These are phyloP conservation scores for Apoda limacodes DNA, from an alignment of 2,888 invertebrate species.

Conservation along the genomic window DNA sequence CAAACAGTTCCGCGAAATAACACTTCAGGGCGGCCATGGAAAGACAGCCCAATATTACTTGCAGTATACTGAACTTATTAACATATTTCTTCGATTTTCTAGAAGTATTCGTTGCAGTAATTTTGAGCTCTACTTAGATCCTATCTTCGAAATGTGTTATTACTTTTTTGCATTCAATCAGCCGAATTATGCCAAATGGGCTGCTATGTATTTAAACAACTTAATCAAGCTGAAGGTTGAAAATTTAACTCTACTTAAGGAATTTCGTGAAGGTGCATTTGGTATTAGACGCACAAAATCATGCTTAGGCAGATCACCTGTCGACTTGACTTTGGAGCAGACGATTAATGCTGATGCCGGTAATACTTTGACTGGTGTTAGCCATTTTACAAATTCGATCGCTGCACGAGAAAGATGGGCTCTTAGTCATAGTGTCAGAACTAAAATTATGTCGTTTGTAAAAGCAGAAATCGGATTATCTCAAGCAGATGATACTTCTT, in stretches of 20 bases:
- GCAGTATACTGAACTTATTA: slow-evolving; percentile 13
- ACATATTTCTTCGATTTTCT: slow-evolving; percentile 13
- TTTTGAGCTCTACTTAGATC: slow-evolving; percentile 20
- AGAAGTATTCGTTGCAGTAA: slow-evolving; percentile 20
- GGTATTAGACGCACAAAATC: slow-evolving; percentile 4
- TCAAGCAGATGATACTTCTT: slow-evolving; percentile 22
- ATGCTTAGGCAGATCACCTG: slow-evolving; percentile 5
- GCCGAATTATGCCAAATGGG: slow-evolving; percentile 9
- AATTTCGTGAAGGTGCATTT: slow-evolving; percentile 5
- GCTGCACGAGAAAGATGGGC: slow-evolving; percentile 27
- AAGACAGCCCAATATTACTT: slow-evolving; percentile 16
- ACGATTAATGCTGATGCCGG: slow-evolving; percentile 26
- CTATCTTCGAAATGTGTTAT: slow-evolving; percentile 15
- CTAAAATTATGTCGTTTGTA: slow-evolving; percentile 21
- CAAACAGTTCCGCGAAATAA: slow-evolving; percentile 16
- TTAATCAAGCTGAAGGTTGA: slow-evolving; percentile 7
- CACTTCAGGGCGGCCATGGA: slow-evolving; percentile 17
- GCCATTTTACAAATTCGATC: slow-evolving; percentile 21
- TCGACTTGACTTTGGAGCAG: slow-evolving; percentile 18
- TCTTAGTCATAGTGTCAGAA: slow-evolving; percentile 26
- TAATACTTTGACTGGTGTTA: slow-evolving; percentile 20
- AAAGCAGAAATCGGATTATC: slow-evolving; percentile 17
- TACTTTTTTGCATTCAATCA: slow-evolving; percentile 18
- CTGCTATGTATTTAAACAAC: slow-evolving; percentile 4
- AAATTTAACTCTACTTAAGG: slow-evolving; percentile 7